Evolutionary conservation across 1,140 invertebrate genomes (phyloP).

Genomic region (Aphelenchoides avenae): DNA sequence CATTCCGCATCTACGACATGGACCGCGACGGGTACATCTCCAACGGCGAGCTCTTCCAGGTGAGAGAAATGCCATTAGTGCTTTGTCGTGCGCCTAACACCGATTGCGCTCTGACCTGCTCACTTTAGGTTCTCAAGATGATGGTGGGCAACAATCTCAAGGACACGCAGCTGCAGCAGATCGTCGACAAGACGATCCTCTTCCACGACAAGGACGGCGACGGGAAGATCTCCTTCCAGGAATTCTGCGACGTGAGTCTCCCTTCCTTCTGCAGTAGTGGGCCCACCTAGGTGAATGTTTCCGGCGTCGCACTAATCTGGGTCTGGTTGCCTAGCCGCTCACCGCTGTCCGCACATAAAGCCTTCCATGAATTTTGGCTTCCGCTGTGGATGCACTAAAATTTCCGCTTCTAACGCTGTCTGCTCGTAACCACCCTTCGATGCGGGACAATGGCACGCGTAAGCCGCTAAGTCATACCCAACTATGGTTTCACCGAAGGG

Average conservation of each 20-base stretch:
- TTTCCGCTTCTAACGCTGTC: neutral
- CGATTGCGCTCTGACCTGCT: neutral
- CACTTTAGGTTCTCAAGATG: constrained; percentile 58
- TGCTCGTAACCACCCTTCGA: neutral
- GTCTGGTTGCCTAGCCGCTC: neutral
- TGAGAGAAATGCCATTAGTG: constrained; percentile 12
- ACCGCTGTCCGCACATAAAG: neutral
- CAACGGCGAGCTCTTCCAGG: constrained; percentile 61
- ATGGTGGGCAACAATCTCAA: constrained; percentile 61
- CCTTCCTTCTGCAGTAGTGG: neutral
- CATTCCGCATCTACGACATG: constrained; percentile 61
- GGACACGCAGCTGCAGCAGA: constrained; percentile 60
- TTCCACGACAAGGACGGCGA: constrained; percentile 61
- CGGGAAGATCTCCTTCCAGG: constrained; percentile 60
- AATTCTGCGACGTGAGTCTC: constrained; percentile 60
- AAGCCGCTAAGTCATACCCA: neutral
- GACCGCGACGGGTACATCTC: constrained; percentile 60
- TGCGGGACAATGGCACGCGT: neutral
- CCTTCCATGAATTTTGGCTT: neutral
- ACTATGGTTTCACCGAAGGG: too few species aligned
- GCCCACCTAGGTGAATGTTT: too few species aligned
- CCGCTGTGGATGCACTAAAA: neutral
- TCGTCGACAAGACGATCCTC: constrained; percentile 60
- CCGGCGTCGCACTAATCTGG: constrained; percentile 3
- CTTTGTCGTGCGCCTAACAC: constrained; percentile 14